Percentiles rank a stretch among this genome's conserved stretches.
These are phyloP conservation scores for Orthonychiurus folsomi DNA, from an alignment of 2,888 invertebrate genomes.

Conservation along the genomic window DNA sequence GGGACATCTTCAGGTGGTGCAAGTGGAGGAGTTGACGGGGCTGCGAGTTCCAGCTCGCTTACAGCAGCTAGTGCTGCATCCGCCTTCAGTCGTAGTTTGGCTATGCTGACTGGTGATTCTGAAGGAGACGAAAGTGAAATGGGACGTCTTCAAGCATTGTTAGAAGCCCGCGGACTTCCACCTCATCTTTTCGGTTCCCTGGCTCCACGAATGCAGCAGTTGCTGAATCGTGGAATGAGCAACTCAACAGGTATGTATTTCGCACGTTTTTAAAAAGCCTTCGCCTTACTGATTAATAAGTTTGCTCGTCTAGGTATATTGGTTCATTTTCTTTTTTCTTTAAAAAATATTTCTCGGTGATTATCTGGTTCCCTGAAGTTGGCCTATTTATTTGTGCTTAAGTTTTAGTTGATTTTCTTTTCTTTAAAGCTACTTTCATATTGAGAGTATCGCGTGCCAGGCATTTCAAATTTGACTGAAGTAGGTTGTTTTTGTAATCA, in stretches of 20 bases:
- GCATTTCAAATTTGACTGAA: too few relatives aligned
- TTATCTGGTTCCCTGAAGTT: too few relatives aligned
- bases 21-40: slow-evolving; percentile 20
- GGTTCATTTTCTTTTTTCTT: too few relatives aligned
- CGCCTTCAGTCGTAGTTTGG: slow-evolving; percentile 49
- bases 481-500: too few relatives aligned
- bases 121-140: slow-evolving; percentile 91
- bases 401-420: too few relatives aligned
- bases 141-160: slow-evolving; percentile 82
- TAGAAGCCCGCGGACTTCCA: slow-evolving; percentile 91
- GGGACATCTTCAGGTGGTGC: slow-evolving; percentile 26
- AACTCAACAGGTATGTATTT: slow-evolving; percentile 45
- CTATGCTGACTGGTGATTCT: slow-evolving; percentile 41
- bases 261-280: too few relatives aligned
- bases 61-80: slow-evolving; percentile 44
- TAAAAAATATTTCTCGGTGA: too few relatives aligned
- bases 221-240: slow-evolving; percentile 87
- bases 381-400: too few relatives aligned
- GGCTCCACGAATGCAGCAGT: slow-evolving; percentile 92
- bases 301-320: too few relatives aligned
- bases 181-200: slow-evolving; percentile 92
- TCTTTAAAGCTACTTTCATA: too few relatives aligned
- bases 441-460: too few relatives aligned
- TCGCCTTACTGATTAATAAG: too few relatives aligned
- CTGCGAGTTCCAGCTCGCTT: slow-evolving; percentile 11